Evolutionary conservation across 2,113 vertebrate species (phyloP).

Genomic region (Spheniscus mendiculus): DNA sequence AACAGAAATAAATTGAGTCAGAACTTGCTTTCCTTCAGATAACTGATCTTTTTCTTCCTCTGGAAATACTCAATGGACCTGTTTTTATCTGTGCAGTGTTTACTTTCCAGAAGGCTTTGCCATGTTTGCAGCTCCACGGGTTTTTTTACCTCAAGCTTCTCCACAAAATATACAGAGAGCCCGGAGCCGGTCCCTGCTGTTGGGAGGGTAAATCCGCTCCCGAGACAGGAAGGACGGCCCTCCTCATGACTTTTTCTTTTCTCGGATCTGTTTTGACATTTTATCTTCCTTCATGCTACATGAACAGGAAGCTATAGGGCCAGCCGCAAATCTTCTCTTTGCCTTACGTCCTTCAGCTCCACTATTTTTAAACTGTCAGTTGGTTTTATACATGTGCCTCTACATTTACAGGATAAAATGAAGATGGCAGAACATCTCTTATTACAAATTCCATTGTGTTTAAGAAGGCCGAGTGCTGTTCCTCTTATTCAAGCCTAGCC

Average conservation of each 20-base stretch:
- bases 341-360: not conserved
- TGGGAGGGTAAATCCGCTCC: not conserved
- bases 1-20: constrained; percentile 39
- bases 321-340: not conserved
- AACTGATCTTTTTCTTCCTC: constrained; percentile 38
- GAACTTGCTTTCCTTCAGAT: constrained; percentile 37
- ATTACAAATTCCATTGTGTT: not conserved
- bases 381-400: not conserved
- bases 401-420: not conserved
- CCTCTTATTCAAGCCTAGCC: not conserved
- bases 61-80: constrained; percentile 7
- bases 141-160: not conserved
- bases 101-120: constrained; percentile 23
- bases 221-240: not conserved
- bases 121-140: not conserved
- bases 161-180: not conserved
- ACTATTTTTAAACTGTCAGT: constrained; percentile 10
- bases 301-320: constrained; percentile 8
- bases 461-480: not conserved
- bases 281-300: not conserved
- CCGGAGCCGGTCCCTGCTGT: not conserved
- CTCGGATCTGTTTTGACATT: constrained; percentile 5
- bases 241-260: not conserved
- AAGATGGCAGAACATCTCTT: not conserved
- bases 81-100: not conserved